Evolutionary conservation across 2,888 invertebrate species (phyloP).

Genomic region (Pyrrhosoma nymphula): DNA sequence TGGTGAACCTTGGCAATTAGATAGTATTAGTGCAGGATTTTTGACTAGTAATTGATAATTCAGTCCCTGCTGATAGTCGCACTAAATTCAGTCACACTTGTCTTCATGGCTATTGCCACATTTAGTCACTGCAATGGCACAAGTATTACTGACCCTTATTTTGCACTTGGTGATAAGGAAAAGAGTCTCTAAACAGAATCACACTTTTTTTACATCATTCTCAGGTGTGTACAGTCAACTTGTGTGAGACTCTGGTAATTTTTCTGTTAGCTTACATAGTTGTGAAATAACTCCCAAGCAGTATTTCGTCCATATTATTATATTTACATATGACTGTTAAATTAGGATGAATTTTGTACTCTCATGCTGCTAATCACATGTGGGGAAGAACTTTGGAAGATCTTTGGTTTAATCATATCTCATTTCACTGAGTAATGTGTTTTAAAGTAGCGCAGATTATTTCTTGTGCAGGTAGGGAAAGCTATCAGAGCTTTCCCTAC

Average conservation of each 20-base stretch:
- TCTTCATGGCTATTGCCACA: background rate
- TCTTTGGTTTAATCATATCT: slow-evolving; percentile 26
- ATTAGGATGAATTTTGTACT: slow-evolving; percentile 26
- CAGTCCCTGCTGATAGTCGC: background rate
- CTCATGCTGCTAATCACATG: background rate
- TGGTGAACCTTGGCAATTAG: background rate
- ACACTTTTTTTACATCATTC: background rate
- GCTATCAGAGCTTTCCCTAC: background rate
- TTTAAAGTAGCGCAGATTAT: background rate
- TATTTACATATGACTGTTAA: background rate
- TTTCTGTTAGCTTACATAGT: background rate
- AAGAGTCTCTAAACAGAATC: background rate
- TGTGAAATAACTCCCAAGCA: background rate
- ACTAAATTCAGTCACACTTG: background rate
- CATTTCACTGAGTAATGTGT: background rate
- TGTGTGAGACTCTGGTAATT: background rate
- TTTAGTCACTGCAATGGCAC: background rate
- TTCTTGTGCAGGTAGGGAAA: background rate
- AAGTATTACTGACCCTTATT: too few relatives aligned
- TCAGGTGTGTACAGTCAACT: background rate
- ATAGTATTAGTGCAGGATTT: background rate
- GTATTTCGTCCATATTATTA: background rate
- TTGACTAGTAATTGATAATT: background rate
- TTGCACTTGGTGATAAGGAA: background rate
- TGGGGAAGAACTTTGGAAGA: background rate